Evolutionary conservation across 2,113 vertebrate genomes (phyloP).

Genomic region (Murina feae): DNA sequence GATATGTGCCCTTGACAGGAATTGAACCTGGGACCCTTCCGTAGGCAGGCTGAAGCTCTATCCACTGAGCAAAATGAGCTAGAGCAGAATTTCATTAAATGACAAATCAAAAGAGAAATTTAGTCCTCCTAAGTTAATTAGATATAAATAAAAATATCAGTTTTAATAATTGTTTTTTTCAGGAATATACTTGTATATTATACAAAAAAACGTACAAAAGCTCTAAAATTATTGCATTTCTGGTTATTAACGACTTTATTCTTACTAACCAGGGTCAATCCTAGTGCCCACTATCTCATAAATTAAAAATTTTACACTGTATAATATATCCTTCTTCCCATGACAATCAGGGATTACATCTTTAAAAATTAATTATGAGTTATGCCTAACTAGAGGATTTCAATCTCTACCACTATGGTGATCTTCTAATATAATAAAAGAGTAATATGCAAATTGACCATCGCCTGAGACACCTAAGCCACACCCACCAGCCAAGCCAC

Average conservation of each 20-base stretch:
- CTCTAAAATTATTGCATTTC: not conserved
- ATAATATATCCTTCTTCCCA: not conserved
- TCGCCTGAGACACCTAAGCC: too few species aligned
- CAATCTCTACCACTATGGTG: not conserved
- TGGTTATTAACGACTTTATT: not conserved
- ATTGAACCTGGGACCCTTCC: too few species aligned
- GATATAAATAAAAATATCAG: not conserved
- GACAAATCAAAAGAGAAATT: not conserved
- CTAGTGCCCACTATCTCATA: not conserved
- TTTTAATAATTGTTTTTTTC: not conserved
- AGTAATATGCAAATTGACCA: too few species aligned
- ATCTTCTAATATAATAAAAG: too few species aligned
- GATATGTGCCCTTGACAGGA: too few species aligned
- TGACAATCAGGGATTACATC: not conserved
- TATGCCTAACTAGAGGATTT: not conserved
- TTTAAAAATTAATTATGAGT: conserved; percentile 11
- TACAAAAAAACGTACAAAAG: not conserved
- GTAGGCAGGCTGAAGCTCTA: too few species aligned
- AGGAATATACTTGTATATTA: not conserved
- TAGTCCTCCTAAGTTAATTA: not conserved
- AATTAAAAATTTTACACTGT: not conserved
- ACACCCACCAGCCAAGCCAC: too few species aligned
- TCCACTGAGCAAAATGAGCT: too few species aligned
- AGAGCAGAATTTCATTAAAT: too few species aligned
- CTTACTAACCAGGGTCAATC: not conserved